Conservation (phyloP, 1,140 invertebrate species). For the Andricus grossulariae region DNA sequence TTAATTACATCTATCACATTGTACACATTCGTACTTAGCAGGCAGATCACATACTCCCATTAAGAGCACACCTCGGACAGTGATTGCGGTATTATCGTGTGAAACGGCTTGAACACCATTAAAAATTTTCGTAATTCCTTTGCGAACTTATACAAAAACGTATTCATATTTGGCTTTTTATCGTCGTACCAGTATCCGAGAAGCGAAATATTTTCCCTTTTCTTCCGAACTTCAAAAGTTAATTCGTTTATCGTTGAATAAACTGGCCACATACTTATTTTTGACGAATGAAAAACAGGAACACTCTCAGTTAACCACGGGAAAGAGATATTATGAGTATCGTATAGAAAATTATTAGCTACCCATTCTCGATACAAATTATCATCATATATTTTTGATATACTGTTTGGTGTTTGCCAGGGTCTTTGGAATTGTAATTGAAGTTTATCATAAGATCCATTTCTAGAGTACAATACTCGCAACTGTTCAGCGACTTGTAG, state of each 20-base stretch:
- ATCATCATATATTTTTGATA: conserved; percentile 32
- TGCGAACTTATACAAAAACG: background rate
- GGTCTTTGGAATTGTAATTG: conserved; percentile 32
- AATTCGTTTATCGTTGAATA: conserved; percentile 66
- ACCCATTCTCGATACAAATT: conserved; percentile 27
- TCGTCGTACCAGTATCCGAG: conserved; percentile 40
- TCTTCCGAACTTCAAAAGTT: conserved; percentile 65
- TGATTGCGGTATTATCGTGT: background rate
- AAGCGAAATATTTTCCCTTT: background rate
- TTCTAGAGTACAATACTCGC: conserved; percentile 33
- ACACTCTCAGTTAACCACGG: no score
- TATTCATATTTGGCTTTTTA: conserved; percentile 39
- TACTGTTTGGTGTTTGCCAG: background rate
- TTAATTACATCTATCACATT: no score
- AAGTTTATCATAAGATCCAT: conserved; percentile 30
- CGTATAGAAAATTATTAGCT: background rate
- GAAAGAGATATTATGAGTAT: background rate
- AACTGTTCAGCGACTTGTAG: conserved; percentile 7
- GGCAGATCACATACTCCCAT: background rate
- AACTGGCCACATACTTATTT: no score
- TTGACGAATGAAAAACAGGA: no score
- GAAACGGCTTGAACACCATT: background rate
- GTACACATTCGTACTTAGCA: background rate
- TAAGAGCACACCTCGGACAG: background rate
- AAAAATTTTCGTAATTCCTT: background rate